Base-by-base conservation (phyloP, 1,140 invertebrate genomes). In the Sycophila sp. region DNA sequence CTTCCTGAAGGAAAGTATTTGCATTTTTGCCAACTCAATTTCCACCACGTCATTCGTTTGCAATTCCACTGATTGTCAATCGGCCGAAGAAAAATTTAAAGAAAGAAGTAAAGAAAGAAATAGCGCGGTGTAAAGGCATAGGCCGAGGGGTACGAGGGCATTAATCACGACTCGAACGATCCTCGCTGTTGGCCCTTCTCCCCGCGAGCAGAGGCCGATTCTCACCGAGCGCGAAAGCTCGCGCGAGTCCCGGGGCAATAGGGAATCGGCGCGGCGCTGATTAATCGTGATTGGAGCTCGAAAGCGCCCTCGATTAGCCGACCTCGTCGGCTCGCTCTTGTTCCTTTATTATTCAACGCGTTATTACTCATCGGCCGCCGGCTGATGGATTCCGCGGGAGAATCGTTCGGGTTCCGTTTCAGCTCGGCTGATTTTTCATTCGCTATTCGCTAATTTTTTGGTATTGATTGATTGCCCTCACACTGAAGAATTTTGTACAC, bases 101-200 rank as follows among this genome's bases (percentile, higher is more conserved):
- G 2, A 8, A 55, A 42, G 24, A 51, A 34, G 22, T 40, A 28
- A 30, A 17, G 11, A 56, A 15, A 38, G 28, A 42, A 15, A 32
- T 7, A 36, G 32, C 66, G 47, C 67, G 65, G 63, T 71, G 74
- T 58, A 76, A 74, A 72, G 77, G 66, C 73, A 72, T 65, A 74
- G 73, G 45, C 58, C 72, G 74, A 79, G 78, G 74, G 71, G n/a
- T n/a, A n/a, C 45, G 58, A 11, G 8, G 73, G 68, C 77, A 81
- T 81, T 80, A 81, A 81, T 81, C 80, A 81, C 76, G 75, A 73
- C 51, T 69, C 71, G 69, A 78, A 79, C 77, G 73, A 79, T 76
- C 72, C 74, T 60, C n/a, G n/a, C 73, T 55, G 65, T 74, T n/a
- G n/a, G n/a, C n/a, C 38, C 66, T 69, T 80, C 73, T 77, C 73